Conservation (phyloP, 2,113 vertebrate species). For the Capricornis sumatraensis region DNA sequence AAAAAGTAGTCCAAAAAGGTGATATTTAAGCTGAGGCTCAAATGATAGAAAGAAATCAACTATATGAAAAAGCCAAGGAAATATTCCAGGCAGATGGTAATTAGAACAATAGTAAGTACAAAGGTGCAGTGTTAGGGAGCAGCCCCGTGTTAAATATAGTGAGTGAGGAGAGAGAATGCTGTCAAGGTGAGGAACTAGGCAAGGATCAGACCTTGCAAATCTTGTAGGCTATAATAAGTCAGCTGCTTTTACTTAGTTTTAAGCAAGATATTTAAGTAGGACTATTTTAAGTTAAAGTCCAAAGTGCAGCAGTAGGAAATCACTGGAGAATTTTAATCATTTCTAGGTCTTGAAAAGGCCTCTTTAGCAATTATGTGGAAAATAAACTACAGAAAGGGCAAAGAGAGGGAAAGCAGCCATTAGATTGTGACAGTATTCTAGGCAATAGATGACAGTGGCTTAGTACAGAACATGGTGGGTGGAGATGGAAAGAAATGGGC, state of each 20-base stretch:
- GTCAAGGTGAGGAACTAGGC: neutral
- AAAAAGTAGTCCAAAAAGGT: neutral
- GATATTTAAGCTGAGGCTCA: neutral
- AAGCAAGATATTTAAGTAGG: neutral
- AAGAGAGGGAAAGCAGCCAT: neutral
- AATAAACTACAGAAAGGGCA: neutral
- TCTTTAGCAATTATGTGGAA: neutral
- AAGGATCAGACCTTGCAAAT: neutral
- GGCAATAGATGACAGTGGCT: neutral
- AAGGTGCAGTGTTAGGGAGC: neutral
- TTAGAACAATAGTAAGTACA: neutral
- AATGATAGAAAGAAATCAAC: neutral
- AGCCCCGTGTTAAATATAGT: neutral
- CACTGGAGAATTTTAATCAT: neutral
- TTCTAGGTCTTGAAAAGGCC: neutral
- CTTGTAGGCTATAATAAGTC: neutral
- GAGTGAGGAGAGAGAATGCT: neutral
- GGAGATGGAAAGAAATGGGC: neutral
- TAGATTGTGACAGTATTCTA: neutral
- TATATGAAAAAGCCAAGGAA: neutral
- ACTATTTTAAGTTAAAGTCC: neutral
- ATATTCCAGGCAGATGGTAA: neutral
- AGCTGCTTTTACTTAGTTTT: neutral
- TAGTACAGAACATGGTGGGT: neutral
- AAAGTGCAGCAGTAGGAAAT: neutral